Base-by-base conservation (phyloP, 2,888 invertebrate genomes). In the Willowsia nigromaculata region DNA sequence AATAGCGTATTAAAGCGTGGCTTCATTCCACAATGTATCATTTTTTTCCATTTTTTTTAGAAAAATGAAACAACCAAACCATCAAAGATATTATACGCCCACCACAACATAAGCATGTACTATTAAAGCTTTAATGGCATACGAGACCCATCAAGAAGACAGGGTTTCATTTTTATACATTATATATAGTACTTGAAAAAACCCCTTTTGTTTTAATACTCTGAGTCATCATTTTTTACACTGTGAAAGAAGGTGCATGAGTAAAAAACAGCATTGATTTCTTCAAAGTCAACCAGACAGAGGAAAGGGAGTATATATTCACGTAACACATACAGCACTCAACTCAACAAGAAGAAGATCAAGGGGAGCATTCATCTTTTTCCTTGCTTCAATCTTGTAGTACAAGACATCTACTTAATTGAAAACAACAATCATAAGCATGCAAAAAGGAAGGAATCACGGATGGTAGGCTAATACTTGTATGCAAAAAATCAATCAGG, bases 1-100 rank as follows among this genome's bases (percentile, higher is more conserved):
- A 76, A 50, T 71, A 37, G 27, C 40, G 37, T 33, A 81, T 87
- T 87, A 87, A 81, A 87, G 81, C 87, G 87, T 87, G 81, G 71
- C 78, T 59, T 65, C 68, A 74, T 43, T 22, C n/a, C 33, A 25
- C 56, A 53, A 37, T 53, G 37, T 56, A 74, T 56, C 78, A 56
- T 30, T 78, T 53, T 47, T 76, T 53, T 37, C 22, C 9, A 43
- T 43, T 74, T 76, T 53, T 74, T 76, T 5, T n/a, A 30, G 7
- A 78, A 56, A 33, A 74, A 74, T 25, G 25, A 74, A 43, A 27
- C 1, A 15, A 25, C 6, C 27, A 33, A n/a, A 18, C 27, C 13
- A 33, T 33, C 11, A 37, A 11, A 33, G 18, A 71, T 22, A 18
- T 53, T 74, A 74, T 30, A 78, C 78, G 78, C 78, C 78, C 78